Conservation (phyloP, 2,797 vertebrate species). For the Cyprinodon diabolis region DNA sequence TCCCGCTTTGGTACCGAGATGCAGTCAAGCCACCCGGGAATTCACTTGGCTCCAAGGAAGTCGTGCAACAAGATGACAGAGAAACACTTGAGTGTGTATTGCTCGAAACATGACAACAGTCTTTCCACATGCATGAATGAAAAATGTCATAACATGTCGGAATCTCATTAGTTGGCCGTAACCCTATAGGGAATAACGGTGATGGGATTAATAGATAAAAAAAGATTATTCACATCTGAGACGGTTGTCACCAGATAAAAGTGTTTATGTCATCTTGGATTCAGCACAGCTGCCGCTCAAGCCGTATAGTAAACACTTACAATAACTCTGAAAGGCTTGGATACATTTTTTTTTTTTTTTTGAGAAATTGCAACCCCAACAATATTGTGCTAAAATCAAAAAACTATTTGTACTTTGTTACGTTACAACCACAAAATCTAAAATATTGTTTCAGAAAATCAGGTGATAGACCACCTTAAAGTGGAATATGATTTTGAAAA, state of each 20-base stretch:
- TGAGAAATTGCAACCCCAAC: not conserved
- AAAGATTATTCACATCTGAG: conserved; percentile 63
- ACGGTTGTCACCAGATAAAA: conserved; percentile 61
- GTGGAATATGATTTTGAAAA: not conserved
- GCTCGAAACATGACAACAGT: conserved; percentile 15
- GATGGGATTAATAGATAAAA: conserved; percentile 69
- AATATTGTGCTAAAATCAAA: not conserved
- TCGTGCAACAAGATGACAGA: conserved; percentile 37
- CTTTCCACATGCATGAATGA: conserved; percentile 39
- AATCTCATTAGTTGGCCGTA: conserved; percentile 48
- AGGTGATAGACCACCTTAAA: not conserved
- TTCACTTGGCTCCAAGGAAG: conserved; percentile 36
- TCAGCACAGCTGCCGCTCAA: conserved; percentile 32
- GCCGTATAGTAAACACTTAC: conserved; percentile 35
- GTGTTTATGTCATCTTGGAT: conserved; percentile 52
- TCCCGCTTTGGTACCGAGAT: conserved; percentile 40
- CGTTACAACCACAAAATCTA: not conserved
- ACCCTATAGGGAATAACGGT: conserved; percentile 56
- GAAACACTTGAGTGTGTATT: conserved; percentile 19
- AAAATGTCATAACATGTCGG: conserved; percentile 58
- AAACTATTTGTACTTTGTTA: not conserved
- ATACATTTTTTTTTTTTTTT: conserved; percentile 1
- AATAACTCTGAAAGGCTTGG: conserved; percentile 36
- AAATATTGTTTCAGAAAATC: not conserved
- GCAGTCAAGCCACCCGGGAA: conserved; percentile 47